Conservation (phyloP, 2,797 vertebrate species). For the Pelodytes ibericus region DNA sequence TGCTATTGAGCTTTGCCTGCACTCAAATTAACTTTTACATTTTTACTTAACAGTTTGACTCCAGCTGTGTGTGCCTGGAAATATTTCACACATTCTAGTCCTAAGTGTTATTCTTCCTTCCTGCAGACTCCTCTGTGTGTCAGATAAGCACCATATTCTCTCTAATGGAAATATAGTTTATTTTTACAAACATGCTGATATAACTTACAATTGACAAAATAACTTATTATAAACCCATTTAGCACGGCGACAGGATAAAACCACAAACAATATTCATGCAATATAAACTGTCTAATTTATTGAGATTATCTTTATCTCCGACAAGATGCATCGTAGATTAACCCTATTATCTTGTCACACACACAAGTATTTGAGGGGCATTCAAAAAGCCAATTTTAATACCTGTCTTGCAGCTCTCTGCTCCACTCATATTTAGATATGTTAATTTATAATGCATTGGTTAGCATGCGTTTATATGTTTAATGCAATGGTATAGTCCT, state of each 20-base stretch:
- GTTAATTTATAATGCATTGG: conserved; percentile 2
- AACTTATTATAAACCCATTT: too few species aligned
- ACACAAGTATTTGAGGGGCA: not conserved
- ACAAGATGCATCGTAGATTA: not conserved
- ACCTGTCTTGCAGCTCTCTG: conserved; percentile 14
- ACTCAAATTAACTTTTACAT: not conserved
- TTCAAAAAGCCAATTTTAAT: not conserved
- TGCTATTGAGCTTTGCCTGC: too few species aligned
- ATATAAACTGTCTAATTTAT: not conserved
- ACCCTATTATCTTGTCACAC: not conserved
- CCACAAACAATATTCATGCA: too few species aligned
- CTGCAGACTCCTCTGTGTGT: conserved; percentile 15
- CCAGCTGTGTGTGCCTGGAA: not conserved
- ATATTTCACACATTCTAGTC: not conserved
- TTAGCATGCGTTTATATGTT: conserved; percentile 32
- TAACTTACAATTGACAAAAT: too few species aligned
- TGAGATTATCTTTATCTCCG: not conserved
- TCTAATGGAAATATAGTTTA: conserved; percentile 22
- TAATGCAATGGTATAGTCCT: conserved; percentile 20
- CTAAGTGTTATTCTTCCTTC: conserved; percentile 12
- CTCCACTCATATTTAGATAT: not conserved
- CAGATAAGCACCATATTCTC: conserved; percentile 18
- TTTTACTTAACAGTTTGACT: conserved; percentile 5
- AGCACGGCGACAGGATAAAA: too few species aligned
- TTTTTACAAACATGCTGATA: too few species aligned